Percentiles rank a stretch among this genome's conserved stretches.
Conservation (phyloP, 2,113 vertebrate genomes). For the Halichoeres trimaculatus region DNA sequence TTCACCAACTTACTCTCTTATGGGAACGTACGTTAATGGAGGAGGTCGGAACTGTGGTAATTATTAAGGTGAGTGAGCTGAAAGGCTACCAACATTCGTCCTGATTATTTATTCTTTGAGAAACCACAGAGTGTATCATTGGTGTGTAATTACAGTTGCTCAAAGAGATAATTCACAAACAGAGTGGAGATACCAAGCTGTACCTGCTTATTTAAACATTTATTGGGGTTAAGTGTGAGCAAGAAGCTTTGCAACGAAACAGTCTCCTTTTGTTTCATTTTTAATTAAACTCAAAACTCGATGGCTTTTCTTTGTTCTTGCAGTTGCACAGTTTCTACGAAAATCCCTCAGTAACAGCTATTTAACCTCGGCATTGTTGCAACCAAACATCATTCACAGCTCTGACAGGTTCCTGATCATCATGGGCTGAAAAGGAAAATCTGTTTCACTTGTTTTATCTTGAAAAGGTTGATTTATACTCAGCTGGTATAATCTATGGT, state of each 20-base stretch:
- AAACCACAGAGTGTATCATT: conserved; percentile 1
- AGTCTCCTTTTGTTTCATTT: conserved; percentile 2
- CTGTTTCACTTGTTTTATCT: conserved; percentile 24
- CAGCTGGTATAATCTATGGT: conserved; percentile 45
- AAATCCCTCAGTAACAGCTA: background rate
- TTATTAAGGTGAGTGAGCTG: conserved; percentile 5
- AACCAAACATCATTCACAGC: conserved; percentile 8
- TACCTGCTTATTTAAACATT: conserved; percentile 39
- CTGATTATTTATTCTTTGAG: conserved; percentile 1
- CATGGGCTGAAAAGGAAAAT: background rate
- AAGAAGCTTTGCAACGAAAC: conserved; percentile 8
- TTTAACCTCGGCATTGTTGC: conserved; percentile 2
- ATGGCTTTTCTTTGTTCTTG: background rate
- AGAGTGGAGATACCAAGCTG: background rate
- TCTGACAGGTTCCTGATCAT: conserved; percentile 30
- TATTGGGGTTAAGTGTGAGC: conserved; percentile 33
- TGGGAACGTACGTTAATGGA: background rate
- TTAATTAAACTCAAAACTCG: conserved; percentile 8
- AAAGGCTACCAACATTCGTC: background rate
- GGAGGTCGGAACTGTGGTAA: background rate
- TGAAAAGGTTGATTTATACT: conserved; percentile 49
- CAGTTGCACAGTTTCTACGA: background rate
- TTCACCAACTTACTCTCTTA: conserved; percentile 17
- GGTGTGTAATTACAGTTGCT: background rate
- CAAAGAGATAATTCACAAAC: conserved; percentile 15